Evolutionary conservation across 2,113 vertebrate genomes (phyloP).

Genomic region (Anseranas semipalmata): DNA sequence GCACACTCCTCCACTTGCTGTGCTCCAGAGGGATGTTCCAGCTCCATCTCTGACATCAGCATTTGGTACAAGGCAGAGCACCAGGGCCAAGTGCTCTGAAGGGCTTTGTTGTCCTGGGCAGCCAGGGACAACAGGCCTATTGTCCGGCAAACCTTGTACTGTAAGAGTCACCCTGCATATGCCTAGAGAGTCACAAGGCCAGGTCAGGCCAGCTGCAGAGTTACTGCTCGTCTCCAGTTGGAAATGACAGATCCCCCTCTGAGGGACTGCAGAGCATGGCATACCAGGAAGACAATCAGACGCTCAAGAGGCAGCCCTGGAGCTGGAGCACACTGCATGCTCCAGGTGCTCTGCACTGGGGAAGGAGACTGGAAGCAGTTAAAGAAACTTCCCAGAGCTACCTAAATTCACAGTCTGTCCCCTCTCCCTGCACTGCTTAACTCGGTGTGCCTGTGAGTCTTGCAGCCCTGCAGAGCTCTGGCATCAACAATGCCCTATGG

Average conservation of each 20-base stretch:
- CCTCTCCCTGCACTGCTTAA: background rate
- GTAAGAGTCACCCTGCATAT: background rate
- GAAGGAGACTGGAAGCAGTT: background rate
- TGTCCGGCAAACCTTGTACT: conserved; percentile 53
- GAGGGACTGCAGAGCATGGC: background rate
- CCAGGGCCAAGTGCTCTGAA: background rate
- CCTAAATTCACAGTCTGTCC: fast-evolving
- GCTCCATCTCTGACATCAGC: conserved; percentile 17
- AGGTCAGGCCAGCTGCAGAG: conserved; percentile 59
- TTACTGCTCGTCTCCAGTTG: background rate
- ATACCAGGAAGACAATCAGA: background rate
- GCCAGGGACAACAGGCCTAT: conserved; percentile 18
- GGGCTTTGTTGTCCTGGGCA: conserved; percentile 42
- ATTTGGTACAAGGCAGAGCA: conserved; percentile 24
- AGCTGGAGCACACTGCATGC: background rate
- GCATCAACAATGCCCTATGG: background rate
- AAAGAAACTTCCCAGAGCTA: background rate
- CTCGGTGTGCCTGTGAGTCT: background rate
- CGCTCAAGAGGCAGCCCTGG: background rate
- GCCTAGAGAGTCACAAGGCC: conserved; percentile 41
- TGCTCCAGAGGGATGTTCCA: background rate
- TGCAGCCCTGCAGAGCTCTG: background rate
- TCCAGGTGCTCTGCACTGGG: background rate
- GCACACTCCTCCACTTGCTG: background rate
- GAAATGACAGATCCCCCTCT: background rate